These are phyloP conservation scores for Chymomyza amoena DNA, from an alignment of 2,888 invertebrate species.

Conservation along the genomic window DNA sequence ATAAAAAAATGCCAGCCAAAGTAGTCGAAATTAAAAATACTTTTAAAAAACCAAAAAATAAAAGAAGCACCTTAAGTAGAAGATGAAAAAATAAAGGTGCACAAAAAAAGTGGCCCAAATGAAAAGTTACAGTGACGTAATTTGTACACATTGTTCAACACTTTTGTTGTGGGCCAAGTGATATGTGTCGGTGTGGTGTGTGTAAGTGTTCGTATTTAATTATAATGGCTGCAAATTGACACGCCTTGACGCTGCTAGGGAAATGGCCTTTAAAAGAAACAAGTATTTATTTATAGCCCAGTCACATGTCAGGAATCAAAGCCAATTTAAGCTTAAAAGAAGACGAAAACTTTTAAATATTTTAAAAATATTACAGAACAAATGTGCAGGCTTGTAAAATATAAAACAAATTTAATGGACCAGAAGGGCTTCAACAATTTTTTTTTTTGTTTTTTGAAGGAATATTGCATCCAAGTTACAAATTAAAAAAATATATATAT, in stretches of 20 bases:
- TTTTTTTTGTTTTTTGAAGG: no score
- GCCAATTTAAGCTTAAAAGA: no score
- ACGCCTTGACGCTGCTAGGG: conserved; percentile 34
- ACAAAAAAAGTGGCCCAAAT: conserved; percentile 52
- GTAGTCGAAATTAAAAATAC: conserved; percentile 38
- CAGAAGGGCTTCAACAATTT: no score
- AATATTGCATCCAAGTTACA: no score
- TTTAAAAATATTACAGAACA: no score
- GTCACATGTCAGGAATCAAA: no score
- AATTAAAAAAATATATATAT: no score
- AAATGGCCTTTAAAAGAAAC: conserved; percentile 23
- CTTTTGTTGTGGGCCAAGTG: not conserved
- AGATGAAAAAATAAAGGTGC: not conserved
- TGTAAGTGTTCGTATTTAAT: conserved; percentile 1
- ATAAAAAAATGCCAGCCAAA: conserved; percentile 26
- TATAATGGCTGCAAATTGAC: conserved; percentile 23
- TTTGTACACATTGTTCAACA: conserved; percentile 40
- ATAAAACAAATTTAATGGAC: no score
- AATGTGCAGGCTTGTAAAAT: no score
- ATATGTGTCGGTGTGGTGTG: conserved; percentile 17
- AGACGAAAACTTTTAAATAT: no score
- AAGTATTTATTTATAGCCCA: no score
- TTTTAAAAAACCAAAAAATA: conserved; percentile 22
- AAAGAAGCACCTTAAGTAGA: conserved; percentile 12
- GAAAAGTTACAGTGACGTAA: conserved; percentile 58